Percentiles rank a stretch among this genome's conserved stretches.
Evolutionary conservation across 2,113 vertebrate species (phyloP).

Genomic region (Isichthys henryi): DNA sequence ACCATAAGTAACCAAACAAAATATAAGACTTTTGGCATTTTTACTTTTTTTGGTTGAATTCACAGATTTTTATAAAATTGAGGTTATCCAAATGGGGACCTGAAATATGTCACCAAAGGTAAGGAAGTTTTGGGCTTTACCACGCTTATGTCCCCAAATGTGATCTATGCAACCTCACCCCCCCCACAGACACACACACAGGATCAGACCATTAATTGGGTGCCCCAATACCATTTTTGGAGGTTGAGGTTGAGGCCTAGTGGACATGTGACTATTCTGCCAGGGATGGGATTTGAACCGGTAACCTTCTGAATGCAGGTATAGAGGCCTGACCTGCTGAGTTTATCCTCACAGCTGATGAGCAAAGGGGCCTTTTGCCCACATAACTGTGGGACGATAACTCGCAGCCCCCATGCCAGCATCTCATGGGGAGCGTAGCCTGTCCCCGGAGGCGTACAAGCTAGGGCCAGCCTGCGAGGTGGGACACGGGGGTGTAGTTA

Average conservation of each 20-base stretch:
- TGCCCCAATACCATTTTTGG: not conserved
- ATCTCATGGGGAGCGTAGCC: not conserved
- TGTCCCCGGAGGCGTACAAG: not conserved
- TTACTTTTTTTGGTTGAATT: too few relatives aligned
- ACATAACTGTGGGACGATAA: not conserved
- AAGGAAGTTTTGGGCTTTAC: too few relatives aligned
- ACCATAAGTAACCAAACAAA: too few relatives aligned
- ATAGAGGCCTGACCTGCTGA: not conserved
- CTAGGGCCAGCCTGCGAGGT: not conserved
- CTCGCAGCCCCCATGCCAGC: not conserved
- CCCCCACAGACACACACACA: not conserved
- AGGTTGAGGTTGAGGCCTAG: not conserved
- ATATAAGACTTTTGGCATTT: too few relatives aligned
- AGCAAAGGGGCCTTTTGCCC: not conserved
- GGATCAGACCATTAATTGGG: not conserved
- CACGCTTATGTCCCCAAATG: too few relatives aligned
- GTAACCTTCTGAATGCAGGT: not conserved
- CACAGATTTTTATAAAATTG: too few relatives aligned
- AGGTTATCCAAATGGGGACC: too few relatives aligned
- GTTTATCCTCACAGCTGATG: not conserved
- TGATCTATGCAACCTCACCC: too few relatives aligned
- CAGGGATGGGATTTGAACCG: not conserved
- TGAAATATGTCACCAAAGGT: too few relatives aligned
- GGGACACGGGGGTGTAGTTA: not conserved
- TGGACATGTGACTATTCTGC: not conserved